phyloP scores from a whole-genome alignment of 1,140 invertebrate species.

The Aphaenogaster ashmeadi region DNA sequence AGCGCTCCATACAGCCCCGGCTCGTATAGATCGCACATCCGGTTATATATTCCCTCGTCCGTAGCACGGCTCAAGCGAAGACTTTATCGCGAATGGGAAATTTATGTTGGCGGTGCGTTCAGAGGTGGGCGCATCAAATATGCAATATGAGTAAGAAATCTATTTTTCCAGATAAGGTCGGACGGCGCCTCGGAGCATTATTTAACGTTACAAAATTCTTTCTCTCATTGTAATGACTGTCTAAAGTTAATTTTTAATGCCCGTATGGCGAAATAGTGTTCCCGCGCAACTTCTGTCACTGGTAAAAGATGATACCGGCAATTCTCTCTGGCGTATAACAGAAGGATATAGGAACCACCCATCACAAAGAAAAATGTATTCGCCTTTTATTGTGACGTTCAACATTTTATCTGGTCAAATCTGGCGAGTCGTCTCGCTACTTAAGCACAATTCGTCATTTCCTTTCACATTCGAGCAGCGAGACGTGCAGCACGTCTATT shows the following conservation, averaged over 20 bases:
- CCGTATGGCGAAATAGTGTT: background rate
- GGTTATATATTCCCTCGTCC: constrained; percentile 72
- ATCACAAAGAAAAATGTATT: background rate
- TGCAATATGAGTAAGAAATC: constrained; percentile 27
- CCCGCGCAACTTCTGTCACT: background rate
- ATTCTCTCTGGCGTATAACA: background rate
- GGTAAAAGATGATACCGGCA: background rate
- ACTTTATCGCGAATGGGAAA: constrained; percentile 72
- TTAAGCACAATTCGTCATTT: background rate
- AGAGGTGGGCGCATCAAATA: constrained; percentile 43
- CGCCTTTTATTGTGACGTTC: background rate
- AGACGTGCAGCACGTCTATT: constrained; percentile 8
- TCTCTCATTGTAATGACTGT: constrained; percentile 2
- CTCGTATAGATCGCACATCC: constrained; percentile 56
- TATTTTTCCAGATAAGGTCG: constrained; percentile 18
- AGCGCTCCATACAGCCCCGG: constrained; percentile 8
- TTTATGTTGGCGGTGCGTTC: constrained; percentile 71
- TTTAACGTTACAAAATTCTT: background rate
- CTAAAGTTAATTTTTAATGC: constrained; percentile 14
- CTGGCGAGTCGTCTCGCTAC: background rate
- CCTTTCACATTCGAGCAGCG: background rate
- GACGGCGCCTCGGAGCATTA: background rate
- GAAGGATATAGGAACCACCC: too few relatives aligned
- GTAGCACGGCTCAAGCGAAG: constrained; percentile 56
- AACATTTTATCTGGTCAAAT: constrained; percentile 15